Evolutionary conservation across 2,113 vertebrate species (phyloP), one percentile per base, ranked within the genome.

Genomic region (Ictalurus furcatus): DNA sequence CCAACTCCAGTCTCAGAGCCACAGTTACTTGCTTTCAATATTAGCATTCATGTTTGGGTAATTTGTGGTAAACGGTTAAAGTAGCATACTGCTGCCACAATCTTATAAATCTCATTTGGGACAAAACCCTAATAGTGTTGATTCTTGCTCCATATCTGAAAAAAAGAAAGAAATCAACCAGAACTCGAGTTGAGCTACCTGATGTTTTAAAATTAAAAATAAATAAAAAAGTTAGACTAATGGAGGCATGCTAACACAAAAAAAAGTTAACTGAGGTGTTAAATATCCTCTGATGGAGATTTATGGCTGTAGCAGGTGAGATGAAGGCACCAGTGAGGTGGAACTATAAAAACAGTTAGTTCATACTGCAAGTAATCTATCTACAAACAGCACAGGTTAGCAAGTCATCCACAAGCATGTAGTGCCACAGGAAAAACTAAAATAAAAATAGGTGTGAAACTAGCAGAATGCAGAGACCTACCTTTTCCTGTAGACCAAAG

Each of bases 401-500:
- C 21, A 81, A 23, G 17, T 23, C 19, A 28, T 6, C 88, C n/a
- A 40, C 14, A 89, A 44, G 73, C 76, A 34, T 23, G 14, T 23
- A 85, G 56, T 59, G 84, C 5, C 59, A 83, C 82, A 82, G 85
- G 91, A 61, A 86, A 80, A 88, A 92, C 88, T 4, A 93, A 87
- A 89, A 25, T 88, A 17, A 61, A 87, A 59, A 54, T 86, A 90
- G 91, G 54, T 87, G 87, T 90, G 89, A 83, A 44, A 89, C 85
- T 90, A 89, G 73, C 78, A 90, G 91, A 85, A 91, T 89, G 90
- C 86, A 92, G 89, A 91, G 21, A 90, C 96, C 94, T 96, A 96
- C 96, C 96, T 96, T 92, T 90, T 96, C 95, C 96, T 96, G 93
- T 23, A 88, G 92, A 92, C 90, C 93, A 93, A 94, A 93, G 89